phyloP scores from a whole-genome alignment of 2,888 invertebrate species.

The Pachliopta kotzebuea region DNA sequence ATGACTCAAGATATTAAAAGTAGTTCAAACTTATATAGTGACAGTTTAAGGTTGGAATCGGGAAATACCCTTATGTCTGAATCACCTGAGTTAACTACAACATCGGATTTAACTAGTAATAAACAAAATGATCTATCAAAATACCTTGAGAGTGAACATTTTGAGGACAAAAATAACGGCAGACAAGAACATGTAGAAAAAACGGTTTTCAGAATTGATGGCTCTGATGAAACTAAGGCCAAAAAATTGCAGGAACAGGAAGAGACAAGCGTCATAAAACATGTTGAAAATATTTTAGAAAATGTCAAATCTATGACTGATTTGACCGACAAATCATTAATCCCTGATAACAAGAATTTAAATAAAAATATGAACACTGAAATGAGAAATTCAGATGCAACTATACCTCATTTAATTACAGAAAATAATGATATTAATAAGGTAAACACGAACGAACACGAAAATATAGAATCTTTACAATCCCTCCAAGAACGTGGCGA shows the following conservation, averaged over 20 bases:
- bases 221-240: neutral
- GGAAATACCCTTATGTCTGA: neutral
- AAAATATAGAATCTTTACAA: neutral
- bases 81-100: slow-evolving; percentile 4
- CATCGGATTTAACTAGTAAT: neutral
- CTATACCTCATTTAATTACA: neutral
- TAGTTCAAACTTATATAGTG: slow-evolving; percentile 34
- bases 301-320: neutral
- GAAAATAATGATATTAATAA: slow-evolving; percentile 6
- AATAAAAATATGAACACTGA: neutral
- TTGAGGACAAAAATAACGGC: neutral
- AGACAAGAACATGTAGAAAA: neutral
- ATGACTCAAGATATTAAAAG: slow-evolving; percentile 34
- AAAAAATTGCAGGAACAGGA: slow-evolving; percentile 6
- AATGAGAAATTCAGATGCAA: slow-evolving; percentile 9
- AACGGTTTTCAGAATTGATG: neutral
- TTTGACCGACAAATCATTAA: neutral
- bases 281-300: slow-evolving; percentile 1
- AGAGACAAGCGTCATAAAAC: neutral
- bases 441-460: neutral
- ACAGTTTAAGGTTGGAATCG: slow-evolving; percentile 32
- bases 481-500: neutral
- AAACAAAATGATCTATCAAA: slow-evolving; percentile 3
- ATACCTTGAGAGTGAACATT: neutral
- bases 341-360: neutral